Conservation (phyloP, 2,888 invertebrate genomes). For the Ecliptopera silaceata region DNA sequence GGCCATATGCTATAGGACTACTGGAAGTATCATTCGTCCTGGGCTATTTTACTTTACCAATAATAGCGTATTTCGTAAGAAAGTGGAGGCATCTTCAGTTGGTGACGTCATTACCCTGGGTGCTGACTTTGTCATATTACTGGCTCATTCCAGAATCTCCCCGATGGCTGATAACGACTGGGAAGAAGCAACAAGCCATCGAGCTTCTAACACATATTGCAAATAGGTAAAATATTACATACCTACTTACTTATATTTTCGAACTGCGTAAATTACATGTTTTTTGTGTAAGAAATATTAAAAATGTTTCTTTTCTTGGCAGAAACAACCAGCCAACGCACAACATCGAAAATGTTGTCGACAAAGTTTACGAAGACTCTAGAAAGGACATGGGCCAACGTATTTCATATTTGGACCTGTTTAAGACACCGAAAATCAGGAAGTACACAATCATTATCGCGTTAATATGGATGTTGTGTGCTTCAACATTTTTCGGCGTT, state of each 20-base stretch:
- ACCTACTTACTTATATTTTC: no score
- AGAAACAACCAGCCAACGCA: slow-evolving; percentile 71
- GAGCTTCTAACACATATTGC: slow-evolving; percentile 86
- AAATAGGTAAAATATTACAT: slow-evolving; percentile 52
- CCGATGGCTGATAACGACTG: slow-evolving; percentile 88
- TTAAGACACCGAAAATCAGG: slow-evolving; percentile 87
- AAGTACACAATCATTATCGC: slow-evolving; percentile 86
- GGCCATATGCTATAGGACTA: slow-evolving; percentile 81
- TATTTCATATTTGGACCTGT: slow-evolving; percentile 79
- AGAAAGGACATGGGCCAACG: slow-evolving; percentile 51
- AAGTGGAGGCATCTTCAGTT: slow-evolving; percentile 85
- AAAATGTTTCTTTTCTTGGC: slow-evolving; percentile 35
- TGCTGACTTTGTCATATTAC: slow-evolving; percentile 83
- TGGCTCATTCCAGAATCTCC: slow-evolving; percentile 91
- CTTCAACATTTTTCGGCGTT: slow-evolving; percentile 92
- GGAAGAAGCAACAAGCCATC: slow-evolving; percentile 84
- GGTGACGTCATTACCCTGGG: slow-evolving; percentile 78
- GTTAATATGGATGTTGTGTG: slow-evolving; percentile 90
- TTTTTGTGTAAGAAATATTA: slow-evolving; percentile 14
- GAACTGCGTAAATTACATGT: no score
- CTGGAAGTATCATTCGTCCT: slow-evolving; percentile 81
- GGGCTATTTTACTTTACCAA: slow-evolving; percentile 80
- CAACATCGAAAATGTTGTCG: slow-evolving; percentile 59
- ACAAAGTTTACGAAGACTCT: slow-evolving; percentile 44
- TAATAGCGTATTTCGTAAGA: slow-evolving; percentile 83